A percentile compares a stretch with the other conserved stretches of the same genome.
Conservation (phyloP, 2,797 vertebrate genomes). For the Schizopygopsis malacanthus region DNA sequence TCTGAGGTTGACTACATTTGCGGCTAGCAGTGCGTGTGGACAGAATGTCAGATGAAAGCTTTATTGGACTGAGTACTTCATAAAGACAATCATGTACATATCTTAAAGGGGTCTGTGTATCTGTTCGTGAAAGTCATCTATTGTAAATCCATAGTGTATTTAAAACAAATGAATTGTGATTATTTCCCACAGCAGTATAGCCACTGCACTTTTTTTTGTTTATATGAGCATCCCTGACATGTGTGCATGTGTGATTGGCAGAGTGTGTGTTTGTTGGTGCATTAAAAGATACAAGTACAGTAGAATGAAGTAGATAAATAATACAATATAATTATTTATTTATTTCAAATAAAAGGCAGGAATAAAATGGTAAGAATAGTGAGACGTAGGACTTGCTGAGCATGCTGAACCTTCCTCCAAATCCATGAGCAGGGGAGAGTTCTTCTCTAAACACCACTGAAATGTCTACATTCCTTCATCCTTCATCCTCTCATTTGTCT, state of each 20-base stretch:
- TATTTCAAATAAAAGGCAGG: background rate
- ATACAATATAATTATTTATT: background rate
- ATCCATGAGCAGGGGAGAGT: slow-evolving; percentile 50
- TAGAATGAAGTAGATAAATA: background rate
- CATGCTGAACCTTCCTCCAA: slow-evolving; percentile 16
- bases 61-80: background rate
- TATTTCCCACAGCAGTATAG: background rate
- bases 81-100: background rate
- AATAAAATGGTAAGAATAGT: slow-evolving; percentile 23
- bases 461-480: slow-evolving; percentile 62
- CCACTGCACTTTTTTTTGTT: background rate
- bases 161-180: background rate
- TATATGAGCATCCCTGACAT: background rate
- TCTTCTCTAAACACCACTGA: slow-evolving; percentile 56
- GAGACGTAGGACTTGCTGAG: slow-evolving; percentile 8
- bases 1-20: background rate
- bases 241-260: slow-evolving; percentile 29
- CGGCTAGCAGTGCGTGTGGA: background rate
- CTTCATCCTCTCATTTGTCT: slow-evolving; percentile 65
- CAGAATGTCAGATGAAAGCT: background rate
- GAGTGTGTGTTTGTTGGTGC: slow-evolving; percentile 40
- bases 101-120: background rate
- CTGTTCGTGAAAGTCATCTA: background rate
- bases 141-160: background rate
- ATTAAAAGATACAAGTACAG: background rate